A percentile compares a stretch with the other conserved stretches of the same genome.
Evolutionary conservation across 92 coral and sea anemone genomes (phyloP).

Genomic region (Epizoanthus scotinus): DNA sequence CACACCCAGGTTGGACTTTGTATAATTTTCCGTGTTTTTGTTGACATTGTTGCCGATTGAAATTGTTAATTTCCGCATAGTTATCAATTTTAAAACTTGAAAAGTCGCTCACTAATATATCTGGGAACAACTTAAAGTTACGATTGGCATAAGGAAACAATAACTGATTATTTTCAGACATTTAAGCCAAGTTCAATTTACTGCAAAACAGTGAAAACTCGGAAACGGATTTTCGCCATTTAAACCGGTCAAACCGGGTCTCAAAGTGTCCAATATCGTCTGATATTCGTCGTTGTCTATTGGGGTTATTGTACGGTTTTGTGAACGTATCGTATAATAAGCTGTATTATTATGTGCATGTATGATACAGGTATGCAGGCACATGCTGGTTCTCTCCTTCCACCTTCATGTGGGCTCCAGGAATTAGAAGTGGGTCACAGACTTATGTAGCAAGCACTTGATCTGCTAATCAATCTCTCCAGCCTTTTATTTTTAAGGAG

Average conservation of each 20-base stretch:
- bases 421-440: too few relatives aligned
- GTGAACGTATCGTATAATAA: too few relatives aligned
- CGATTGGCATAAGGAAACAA: slow-evolving; percentile 13
- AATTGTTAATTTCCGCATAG: slow-evolving; percentile 10
- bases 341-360: too few relatives aligned
- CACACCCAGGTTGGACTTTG: slow-evolving; percentile 31
- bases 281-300: slow-evolving; percentile 8
- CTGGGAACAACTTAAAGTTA: slow-evolving; percentile 18
- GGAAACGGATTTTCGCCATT: slow-evolving; percentile 3
- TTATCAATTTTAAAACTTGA: slow-evolving; percentile 5
- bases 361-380: too few relatives aligned
- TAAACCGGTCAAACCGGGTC: slow-evolving; percentile 11
- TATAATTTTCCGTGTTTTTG: slow-evolving; percentile 15
- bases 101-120: neutral
- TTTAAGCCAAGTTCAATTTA: slow-evolving; percentile 1
- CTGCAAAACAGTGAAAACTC: neutral
- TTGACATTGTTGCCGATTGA: slow-evolving; percentile 8
- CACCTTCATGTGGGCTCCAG: too few relatives aligned
- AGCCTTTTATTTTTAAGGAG: too few relatives aligned
- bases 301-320: too few relatives aligned
- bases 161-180: slow-evolving; percentile 28
- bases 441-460: too few relatives aligned
- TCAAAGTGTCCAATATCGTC: slow-evolving; percentile 12
- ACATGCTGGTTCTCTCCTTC: too few relatives aligned
- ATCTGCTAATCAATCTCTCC: too few relatives aligned